Conservation (phyloP, 2,797 vertebrate genomes). For the Pelodytes ibericus region DNA sequence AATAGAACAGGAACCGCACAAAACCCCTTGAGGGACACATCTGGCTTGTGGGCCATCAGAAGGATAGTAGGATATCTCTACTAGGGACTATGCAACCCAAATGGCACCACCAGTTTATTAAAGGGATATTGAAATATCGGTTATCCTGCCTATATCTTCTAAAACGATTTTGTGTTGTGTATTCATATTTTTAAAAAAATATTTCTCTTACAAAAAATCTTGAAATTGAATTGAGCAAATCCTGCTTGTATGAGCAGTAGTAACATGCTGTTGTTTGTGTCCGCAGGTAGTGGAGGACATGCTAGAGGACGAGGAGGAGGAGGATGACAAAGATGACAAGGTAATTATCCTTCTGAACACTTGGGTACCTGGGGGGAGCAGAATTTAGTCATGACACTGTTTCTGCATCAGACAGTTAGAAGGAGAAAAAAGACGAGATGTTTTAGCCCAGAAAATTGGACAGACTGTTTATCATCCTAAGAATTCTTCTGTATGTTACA, state of each 20-base stretch:
- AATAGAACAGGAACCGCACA: no score
- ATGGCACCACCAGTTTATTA: no score
- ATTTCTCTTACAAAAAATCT: constrained; percentile 63
- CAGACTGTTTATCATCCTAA: constrained; percentile 81
- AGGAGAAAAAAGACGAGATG: constrained; percentile 72
- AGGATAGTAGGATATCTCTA: no score
- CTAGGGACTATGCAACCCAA: no score
- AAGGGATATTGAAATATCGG: not conserved
- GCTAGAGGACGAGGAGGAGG: constrained; percentile 96
- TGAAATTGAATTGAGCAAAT: constrained; percentile 76
- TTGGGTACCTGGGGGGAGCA: constrained; percentile 74
- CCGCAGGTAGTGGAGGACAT: constrained; percentile 96
- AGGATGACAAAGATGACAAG: constrained; percentile 99
- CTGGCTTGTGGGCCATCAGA: no score
- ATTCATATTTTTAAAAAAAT: constrained; percentile 66
- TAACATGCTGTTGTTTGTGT: constrained; percentile 75
- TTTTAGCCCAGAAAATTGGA: constrained; percentile 80
- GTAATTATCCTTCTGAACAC: constrained; percentile 89
- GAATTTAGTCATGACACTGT: constrained; percentile 76
- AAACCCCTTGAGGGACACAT: no score
- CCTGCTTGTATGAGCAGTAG: constrained; percentile 66
- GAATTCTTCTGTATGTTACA: constrained; percentile 68
- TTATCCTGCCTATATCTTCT: not conserved
- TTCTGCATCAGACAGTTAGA: constrained; percentile 72
- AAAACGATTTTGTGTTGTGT: not conserved